Base-by-base conservation (phyloP, 2,113 vertebrate species). In the Donacobius atricapilla region DNA sequence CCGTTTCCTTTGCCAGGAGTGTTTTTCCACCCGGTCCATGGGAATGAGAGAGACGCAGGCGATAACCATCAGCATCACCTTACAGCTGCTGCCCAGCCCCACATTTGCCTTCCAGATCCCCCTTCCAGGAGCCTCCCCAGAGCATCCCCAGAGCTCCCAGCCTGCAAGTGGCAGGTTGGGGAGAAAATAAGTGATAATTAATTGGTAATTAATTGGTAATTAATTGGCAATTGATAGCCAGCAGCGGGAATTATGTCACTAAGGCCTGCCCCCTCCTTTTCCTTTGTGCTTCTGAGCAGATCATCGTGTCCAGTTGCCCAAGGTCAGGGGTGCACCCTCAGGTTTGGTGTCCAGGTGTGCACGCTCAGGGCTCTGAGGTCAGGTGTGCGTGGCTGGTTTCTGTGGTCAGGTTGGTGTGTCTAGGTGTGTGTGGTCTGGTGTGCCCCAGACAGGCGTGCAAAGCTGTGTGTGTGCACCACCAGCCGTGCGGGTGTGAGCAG, bases 21-120 rank as follows among this genome's bases (percentile, higher is more conserved):
- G 64, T 81, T 96, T 96, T 96, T 97, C 92, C 92, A 93, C 51
- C 39, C 17, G 0, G 39, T 47, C 27, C 68, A 6, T 9, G 33
- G 54, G 88, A 69, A 77, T 14, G 48, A 42, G 71, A 56, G 73
- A 8, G 40, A 7, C 0, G 22, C 2, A 0, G 35, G 58, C 0
- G 94, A 96, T 90, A 97, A 42, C 50, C 69, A 79, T 73, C 92
- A 37, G 94, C 91, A 71, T 92, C 92, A 50, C 72, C 89, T 95
- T 94, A 90, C 91, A 47, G 57, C 54, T 1, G 2, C 53, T 6
- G 10, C 17, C 69, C 78, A 50, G 42, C 2, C 5, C 50, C 75
- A n/a, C 44, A 83, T 95, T 93, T 95, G 88, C 94, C 92, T 93
- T 92, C 91, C 94, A 93, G 25, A 83, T 92, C 75, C 65, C 60